These are phyloP conservation scores for Reticulitermes speratus DNA, from an alignment of 1,140 invertebrate species.

Conservation along the genomic window DNA sequence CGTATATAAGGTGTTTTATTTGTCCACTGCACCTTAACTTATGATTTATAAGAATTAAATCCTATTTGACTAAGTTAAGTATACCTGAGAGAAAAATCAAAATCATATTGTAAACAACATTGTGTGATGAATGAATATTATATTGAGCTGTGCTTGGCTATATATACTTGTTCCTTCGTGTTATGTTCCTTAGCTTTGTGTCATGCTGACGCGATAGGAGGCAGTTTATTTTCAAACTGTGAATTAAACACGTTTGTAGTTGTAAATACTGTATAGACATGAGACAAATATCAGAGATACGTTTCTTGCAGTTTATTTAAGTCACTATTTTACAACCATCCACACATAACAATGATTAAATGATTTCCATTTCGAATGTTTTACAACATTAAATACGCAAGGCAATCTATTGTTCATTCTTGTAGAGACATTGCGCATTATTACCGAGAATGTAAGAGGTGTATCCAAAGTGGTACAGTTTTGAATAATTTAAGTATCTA, in stretches of 20 bases:
- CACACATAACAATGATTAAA: too few species aligned
- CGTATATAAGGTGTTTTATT: neutral
- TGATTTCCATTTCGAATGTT: neutral
- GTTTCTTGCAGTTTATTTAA: neutral
- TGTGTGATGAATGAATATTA: neutral
- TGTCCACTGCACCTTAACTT: slow-evolving; percentile 2
- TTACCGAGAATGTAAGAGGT: too few species aligned
- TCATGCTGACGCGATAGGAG: neutral
- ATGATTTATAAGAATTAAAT: neutral
- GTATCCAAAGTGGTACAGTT: too few species aligned
- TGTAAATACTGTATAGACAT: neutral
- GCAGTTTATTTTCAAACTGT: neutral
- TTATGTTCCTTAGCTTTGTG: neutral
- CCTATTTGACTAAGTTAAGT: neutral
- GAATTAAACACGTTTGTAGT: neutral
- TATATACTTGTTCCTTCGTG: neutral
- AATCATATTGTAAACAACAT: slow-evolving; percentile 1
- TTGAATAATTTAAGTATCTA: too few species aligned
- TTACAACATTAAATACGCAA: neutral
- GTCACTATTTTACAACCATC: neutral
- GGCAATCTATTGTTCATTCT: neutral
- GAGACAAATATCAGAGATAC: neutral
- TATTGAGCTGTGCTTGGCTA: neutral
- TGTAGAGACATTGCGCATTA: too few species aligned
- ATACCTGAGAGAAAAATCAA: neutral